Conservation (phyloP, 2,113 vertebrate species). For the Piaya cayana region DNA sequence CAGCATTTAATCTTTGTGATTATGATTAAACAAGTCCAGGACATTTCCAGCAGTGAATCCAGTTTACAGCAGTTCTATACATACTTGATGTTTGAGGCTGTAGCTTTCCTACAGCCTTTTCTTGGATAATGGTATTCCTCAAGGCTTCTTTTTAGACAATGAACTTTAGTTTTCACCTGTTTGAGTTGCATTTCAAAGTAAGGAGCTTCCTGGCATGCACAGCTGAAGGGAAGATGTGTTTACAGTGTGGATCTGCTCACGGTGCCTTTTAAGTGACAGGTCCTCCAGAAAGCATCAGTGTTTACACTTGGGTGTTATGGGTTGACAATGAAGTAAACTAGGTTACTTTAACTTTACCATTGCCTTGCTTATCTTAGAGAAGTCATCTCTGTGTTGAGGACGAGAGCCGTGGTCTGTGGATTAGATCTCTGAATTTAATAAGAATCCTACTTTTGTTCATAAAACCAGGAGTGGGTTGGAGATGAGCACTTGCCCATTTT, state of each 20-base stretch:
- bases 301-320: too few relatives aligned
- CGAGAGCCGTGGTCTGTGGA: background rate
- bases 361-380: background rate
- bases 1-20: background rate
- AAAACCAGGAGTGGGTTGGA: background rate
- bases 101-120: background rate
- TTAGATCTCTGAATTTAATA: background rate
- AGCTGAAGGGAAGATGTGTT: background rate
- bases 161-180: background rate
- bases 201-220: background rate
- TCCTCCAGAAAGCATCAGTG: background rate
- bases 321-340: background rate
- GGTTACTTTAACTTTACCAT: background rate
- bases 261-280: background rate
- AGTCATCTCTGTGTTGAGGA: background rate
- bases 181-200: background rate
- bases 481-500: background rate
- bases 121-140: background rate
- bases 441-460: background rate
- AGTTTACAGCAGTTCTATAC: background rate
- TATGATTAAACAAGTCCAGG: background rate
- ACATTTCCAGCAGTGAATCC: accelerated
- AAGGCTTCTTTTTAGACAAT: background rate
- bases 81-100: background rate
- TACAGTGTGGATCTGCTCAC: background rate